Evolutionary conservation across 2,113 vertebrate genomes (phyloP).

Genomic region (Microcebus griseorufus): DNA sequence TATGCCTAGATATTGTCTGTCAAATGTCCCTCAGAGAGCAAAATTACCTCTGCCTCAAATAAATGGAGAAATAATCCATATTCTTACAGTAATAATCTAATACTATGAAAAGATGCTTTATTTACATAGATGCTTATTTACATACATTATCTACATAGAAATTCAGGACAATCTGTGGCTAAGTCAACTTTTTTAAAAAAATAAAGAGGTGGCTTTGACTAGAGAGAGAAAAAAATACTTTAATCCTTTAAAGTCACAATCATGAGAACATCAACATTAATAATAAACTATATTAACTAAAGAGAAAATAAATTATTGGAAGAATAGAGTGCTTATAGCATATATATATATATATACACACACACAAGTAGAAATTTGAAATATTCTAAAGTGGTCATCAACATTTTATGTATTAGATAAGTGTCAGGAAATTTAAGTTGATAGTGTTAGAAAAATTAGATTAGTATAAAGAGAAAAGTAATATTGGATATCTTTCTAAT

Average conservation of each 20-base stretch:
- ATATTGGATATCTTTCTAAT: background rate
- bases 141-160: background rate
- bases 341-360: background rate
- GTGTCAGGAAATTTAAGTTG: background rate
- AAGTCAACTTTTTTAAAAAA: background rate
- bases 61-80: background rate
- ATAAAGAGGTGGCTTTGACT: background rate
- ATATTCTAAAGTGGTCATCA: too few relatives aligned
- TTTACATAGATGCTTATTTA: background rate
- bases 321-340: background rate
- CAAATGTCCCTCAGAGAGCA: background rate
- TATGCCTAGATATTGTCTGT: background rate
- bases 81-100: background rate
- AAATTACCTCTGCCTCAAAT: background rate
- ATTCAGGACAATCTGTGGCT: background rate
- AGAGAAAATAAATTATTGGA: background rate
- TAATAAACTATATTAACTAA: background rate
- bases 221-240: background rate
- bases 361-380: too few relatives aligned
- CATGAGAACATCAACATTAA: background rate
- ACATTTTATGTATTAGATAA: too few relatives aligned
- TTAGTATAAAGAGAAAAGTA: background rate
- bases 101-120: background rate
- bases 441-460: background rate
- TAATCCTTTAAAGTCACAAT: background rate